Evolutionary conservation across 2,888 invertebrate species (phyloP).

Genomic region (Ceriagrion tenellum): DNA sequence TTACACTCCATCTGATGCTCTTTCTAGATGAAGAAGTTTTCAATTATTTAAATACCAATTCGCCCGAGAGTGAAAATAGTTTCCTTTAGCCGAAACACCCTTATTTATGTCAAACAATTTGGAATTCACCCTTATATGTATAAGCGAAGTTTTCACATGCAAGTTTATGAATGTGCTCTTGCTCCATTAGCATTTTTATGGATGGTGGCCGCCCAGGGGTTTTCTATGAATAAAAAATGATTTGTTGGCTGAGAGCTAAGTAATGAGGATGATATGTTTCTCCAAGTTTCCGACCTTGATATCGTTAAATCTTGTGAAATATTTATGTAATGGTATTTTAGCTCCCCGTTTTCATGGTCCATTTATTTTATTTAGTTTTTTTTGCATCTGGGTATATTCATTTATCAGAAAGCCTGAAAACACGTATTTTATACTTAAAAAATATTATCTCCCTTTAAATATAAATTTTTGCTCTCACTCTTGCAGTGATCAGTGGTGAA

Average conservation of each 20-base stretch:
- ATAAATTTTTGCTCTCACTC: no score
- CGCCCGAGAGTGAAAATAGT: background rate
- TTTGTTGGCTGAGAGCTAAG: background rate
- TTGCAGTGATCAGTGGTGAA: no score
- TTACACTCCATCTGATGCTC: no score
- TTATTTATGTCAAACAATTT: background rate
- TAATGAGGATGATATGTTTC: background rate
- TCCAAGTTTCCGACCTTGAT: background rate
- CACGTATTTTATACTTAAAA: no score
- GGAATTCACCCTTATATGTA: background rate
- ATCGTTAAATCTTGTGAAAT: background rate
- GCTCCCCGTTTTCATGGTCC: background rate
- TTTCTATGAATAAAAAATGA: conserved; percentile 15
- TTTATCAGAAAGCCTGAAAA: no score
- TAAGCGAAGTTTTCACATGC: background rate
- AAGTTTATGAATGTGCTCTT: background rate
- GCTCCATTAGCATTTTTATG: conserved; percentile 2
- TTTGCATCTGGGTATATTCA: no score
- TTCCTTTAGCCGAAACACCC: background rate
- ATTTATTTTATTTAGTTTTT: background rate
- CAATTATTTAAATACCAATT: background rate
- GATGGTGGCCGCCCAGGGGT: background rate
- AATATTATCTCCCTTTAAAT: no score
- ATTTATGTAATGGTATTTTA: background rate
- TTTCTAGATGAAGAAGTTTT: background rate